A percentile compares a stretch with the other conserved stretches of the same genome.
phyloP scores from a whole-genome alignment of 2,797 vertebrate genomes.

The Ataeniobius toweri region DNA sequence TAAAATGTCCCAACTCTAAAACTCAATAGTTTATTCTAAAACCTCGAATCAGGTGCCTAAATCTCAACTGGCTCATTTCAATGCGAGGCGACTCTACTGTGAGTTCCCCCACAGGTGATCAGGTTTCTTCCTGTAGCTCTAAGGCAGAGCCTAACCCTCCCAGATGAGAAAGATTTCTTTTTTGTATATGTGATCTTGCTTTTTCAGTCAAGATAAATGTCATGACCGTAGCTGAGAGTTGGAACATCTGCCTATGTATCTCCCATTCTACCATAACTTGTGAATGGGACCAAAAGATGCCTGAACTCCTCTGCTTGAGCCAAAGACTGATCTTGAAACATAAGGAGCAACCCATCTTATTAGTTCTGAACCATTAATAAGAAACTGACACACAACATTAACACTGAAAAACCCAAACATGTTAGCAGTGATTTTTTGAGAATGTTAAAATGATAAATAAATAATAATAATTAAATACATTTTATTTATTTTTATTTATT shows the following conservation, averaged over 20 bases:
- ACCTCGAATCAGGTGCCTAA: too few relatives aligned
- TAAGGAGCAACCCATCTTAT: background rate
- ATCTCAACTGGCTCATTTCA: background rate
- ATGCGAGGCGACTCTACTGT: background rate
- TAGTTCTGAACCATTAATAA: background rate
- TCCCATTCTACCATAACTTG: background rate
- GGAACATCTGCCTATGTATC: background rate
- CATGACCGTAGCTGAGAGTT: background rate
- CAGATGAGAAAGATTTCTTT: background rate
- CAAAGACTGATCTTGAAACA: background rate
- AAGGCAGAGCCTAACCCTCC: too few relatives aligned
- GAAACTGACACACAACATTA: background rate
- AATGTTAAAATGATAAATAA: background rate
- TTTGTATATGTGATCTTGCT: too few relatives aligned
- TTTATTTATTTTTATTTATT: background rate
- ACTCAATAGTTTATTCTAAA: too few relatives aligned
- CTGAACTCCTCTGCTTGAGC: background rate
- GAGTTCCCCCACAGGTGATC: background rate
- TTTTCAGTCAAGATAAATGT: background rate
- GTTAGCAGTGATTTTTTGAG: background rate
- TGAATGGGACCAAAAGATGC: background rate
- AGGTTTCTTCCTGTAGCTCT: background rate
- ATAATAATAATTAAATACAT: background rate
- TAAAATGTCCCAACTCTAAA: too few relatives aligned
- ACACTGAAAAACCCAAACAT: background rate